Conservation (phyloP, 2,888 invertebrate genomes). For the Caenorhabditis panamensis region DNA sequence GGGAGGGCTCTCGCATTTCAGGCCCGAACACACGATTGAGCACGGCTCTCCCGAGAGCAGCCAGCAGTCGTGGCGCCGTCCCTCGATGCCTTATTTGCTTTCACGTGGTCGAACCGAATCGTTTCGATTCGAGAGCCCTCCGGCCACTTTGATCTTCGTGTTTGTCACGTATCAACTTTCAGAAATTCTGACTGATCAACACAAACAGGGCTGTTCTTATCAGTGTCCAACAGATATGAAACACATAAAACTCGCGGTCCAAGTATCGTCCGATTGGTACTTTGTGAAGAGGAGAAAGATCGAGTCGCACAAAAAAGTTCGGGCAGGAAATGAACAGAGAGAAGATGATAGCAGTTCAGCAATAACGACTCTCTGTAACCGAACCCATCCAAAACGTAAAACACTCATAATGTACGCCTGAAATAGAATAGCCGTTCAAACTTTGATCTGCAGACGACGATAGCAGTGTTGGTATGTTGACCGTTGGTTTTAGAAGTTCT, state of each 20-base stretch:
- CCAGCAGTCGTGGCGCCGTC: constrained; percentile 50
- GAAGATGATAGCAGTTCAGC: neutral
- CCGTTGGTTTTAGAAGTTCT: constrained; percentile 14
- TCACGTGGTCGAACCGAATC: constrained; percentile 50
- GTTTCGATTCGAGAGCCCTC: constrained; percentile 1
- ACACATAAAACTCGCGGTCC: constrained; percentile 5
- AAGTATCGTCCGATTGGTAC: neutral
- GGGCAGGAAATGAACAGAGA: neutral
- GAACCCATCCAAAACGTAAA: neutral
- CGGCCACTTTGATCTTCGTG: constrained; percentile 1
- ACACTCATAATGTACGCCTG: neutral
- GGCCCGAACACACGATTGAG: constrained; percentile 32
- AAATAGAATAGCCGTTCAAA: constrained; percentile 7
- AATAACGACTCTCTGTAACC: neutral
- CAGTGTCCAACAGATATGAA: neutral
- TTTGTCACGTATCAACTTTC: constrained; percentile 19
- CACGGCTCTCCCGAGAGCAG: constrained; percentile 31
- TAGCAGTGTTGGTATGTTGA: constrained; percentile 16
- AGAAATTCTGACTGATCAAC: constrained; percentile 13
- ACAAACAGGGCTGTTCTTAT: constrained; percentile 8
- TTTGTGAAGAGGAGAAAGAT: neutral
- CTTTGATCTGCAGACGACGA: constrained; percentile 32
- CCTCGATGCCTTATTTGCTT: constrained; percentile 26
- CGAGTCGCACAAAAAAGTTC: neutral
- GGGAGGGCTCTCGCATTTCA: constrained; percentile 31